Conservation (phyloP, 2,797 vertebrate genomes). For the Xenopus petersii region DNA sequence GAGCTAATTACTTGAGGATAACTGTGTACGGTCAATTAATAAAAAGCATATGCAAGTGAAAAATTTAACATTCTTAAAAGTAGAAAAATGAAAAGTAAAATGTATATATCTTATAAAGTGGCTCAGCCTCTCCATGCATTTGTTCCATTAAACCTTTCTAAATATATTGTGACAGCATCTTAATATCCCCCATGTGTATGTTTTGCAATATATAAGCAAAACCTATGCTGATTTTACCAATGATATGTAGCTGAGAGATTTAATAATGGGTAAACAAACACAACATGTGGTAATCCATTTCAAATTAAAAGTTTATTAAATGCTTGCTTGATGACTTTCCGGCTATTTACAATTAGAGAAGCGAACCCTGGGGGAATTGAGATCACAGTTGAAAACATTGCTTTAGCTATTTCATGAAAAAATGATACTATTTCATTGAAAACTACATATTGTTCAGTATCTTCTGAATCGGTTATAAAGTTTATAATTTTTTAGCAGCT, state of each 20-base stretch:
- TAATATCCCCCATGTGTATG: conserved; percentile 71
- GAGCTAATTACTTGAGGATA: conserved; percentile 24
- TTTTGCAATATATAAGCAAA: conserved; percentile 66
- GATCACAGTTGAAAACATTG: conserved; percentile 57
- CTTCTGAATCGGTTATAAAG: not conserved
- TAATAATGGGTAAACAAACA: conserved; percentile 81
- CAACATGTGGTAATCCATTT: conserved; percentile 80
- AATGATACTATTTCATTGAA: conserved; percentile 60
- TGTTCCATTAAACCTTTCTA: conserved; percentile 63
- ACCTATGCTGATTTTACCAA: conserved; percentile 66
- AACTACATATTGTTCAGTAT: conserved; percentile 41
- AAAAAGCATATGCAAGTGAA: conserved; percentile 38
- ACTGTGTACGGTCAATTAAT: conserved; percentile 44
- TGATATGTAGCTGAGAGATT: conserved; percentile 75
- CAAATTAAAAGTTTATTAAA: conserved; percentile 84
- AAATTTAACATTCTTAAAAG: conserved; percentile 45
- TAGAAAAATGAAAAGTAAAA: not conserved
- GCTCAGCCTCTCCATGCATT: conserved; percentile 57
- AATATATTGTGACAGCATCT: conserved; percentile 64
- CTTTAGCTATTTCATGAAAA: conserved; percentile 63
- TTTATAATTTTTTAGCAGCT: not conserved
- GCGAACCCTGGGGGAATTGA: conserved; percentile 65
- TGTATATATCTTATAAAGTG: conserved; percentile 50
- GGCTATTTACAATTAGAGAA: conserved; percentile 74
- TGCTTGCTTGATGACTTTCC: conserved; percentile 74